Evolutionary conservation across 2,888 invertebrate genomes (phyloP).

Genomic region (Xylota segnis): DNA sequence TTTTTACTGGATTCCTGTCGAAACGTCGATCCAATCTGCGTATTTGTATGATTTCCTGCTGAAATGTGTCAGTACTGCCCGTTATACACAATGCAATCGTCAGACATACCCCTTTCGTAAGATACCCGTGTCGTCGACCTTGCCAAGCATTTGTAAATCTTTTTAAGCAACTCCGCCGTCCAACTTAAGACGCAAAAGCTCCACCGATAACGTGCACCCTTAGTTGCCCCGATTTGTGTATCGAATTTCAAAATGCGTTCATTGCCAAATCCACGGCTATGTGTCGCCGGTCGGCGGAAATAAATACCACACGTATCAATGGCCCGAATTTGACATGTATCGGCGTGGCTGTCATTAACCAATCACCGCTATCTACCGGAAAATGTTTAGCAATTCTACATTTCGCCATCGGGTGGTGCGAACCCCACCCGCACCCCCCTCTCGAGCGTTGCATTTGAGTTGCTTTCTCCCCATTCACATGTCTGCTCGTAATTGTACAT

Average conservation of each 20-base stretch:
- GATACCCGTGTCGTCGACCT: background rate
- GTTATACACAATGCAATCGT: too few species aligned
- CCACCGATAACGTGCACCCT: slow-evolving; percentile 5
- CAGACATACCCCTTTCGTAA: too few species aligned
- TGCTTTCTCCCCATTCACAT: slow-evolving; percentile 29
- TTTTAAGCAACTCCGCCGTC: background rate
- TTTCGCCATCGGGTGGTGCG: background rate
- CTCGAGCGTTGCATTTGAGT: background rate
- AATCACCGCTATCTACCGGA: background rate
- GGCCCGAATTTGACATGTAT: background rate
- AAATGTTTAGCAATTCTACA: slow-evolving; percentile 6
- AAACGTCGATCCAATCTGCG: too few species aligned
- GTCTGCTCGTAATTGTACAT: slow-evolving; percentile 12
- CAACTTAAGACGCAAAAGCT: slow-evolving; percentile 9
- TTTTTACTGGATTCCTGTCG: too few species aligned
- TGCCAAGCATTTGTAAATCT: background rate
- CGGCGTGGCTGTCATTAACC: background rate
- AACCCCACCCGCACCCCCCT: too few species aligned
- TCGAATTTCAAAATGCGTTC: slow-evolving; percentile 23
- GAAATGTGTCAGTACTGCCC: too few species aligned
- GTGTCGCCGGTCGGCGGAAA: background rate
- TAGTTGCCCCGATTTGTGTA: slow-evolving; percentile 7
- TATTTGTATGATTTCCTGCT: too few species aligned
- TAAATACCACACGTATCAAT: background rate
- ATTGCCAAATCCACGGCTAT: slow-evolving; percentile 6